Evolutionary conservation across 2,113 vertebrate species (phyloP), one percentile per base, ranked within the genome.

Genomic region (Platichthys flesus): DNA sequence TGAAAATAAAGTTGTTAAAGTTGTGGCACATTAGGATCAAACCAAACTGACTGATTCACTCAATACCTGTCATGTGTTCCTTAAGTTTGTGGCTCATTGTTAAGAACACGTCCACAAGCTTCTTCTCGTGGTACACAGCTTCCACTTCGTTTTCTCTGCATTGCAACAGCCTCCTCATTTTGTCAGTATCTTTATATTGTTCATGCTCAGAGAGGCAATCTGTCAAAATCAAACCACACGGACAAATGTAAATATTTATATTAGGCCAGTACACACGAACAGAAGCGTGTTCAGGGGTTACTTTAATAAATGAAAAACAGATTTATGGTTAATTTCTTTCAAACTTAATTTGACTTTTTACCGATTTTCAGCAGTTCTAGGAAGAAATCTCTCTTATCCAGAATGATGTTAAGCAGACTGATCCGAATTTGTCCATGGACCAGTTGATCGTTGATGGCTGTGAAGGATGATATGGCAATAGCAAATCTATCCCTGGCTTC

Each of bases 81-180:
- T 93, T 80, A 60, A 96, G 94, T 56, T 83, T 94, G 75, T 59
- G 90, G 21, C 94, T 95, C 95, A 96, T 94, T 63, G 51, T 91
- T 75, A 99, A 77, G 12, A 99, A 81, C 35, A 91, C 86, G 51
- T 93, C 93, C 0, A 98, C 79, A 2, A 87, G 81, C 37, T 88
- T 80, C 2, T 84, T 88, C 83, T 97, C 95, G 1, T 9, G 7
- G 74, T 82, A 90, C 2, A 99, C 78, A 26, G 69, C 72, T 0
- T 3, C 0, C 2, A 97, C 55, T 76, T 98, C 96, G 0, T 81
- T 1, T 0, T 10, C 2, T 64, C 97, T 95, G 60, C 21, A 62
- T 0, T 47, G 12, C 42, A 99, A 85, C 37, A 96, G 56, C 2
- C 85, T 37, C 49, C 1, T 58, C 87, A 95, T 93, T 74, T 84